Evolutionary conservation across 2,113 vertebrate genomes (phyloP), one percentile per base, ranked within the genome.

Genomic region (Antidorcas marsupialis): DNA sequence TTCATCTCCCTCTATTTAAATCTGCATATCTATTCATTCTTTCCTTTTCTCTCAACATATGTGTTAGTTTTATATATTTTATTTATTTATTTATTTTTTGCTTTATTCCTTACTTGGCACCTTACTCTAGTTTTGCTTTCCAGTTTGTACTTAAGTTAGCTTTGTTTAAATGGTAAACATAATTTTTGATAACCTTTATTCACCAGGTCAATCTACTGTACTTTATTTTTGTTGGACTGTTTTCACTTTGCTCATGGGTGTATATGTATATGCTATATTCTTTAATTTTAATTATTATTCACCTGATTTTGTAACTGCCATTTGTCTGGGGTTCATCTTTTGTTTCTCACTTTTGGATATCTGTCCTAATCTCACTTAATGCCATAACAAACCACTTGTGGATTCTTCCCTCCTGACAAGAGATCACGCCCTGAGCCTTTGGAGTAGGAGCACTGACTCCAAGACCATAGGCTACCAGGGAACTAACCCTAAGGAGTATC

Each of bases 391-490:
- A 64, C 62, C 30, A 64, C 30, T 64, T 64, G 30, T 64, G 62
- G 30, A 64, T 17, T 64, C 30, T 64, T 64, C 16, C 3, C 62
- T n/a, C 15, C 30, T 39, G 30, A 64, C 1, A 4, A 64, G 62
- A 64, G 15, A 17, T 64, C 15, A 64, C 0, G 0, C 15, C 16
- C 15, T 64, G 62, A 64, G 15, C 7, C 62, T 64, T 33, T 64
- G 15, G 62, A 64, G 30, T n/a, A 2, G 30, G 62, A 64, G 15
- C 62, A 17, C 62, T 64, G 30, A 17, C 30, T 64, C 30, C 62
- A 64, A 64, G 62, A 64, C 30, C 30, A 4, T 64, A n/a, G 30
- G 17, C 62, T 64, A 64, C 30, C 62, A 64, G 62, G n/a, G 15
- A n/a, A n/a, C 7, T 64, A 17, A 64, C 30, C 30, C 30, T 17